Evolutionary conservation across 2,797 vertebrate species (phyloP), one percentile per base, ranked within the genome.

Genomic region (Pseudochirops corinnae): DNA sequence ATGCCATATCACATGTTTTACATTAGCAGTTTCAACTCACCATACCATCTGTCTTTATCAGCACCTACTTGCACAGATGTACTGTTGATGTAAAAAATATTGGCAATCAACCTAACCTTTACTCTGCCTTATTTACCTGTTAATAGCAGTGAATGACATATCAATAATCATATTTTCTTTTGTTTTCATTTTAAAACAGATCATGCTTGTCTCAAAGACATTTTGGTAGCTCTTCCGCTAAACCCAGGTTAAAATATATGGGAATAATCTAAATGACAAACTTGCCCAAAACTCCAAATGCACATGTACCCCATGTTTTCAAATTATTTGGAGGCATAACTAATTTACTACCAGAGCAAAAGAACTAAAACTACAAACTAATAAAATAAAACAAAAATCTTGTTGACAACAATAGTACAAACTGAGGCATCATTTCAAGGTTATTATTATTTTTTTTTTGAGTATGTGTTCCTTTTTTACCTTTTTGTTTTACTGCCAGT

Each of bases 41-140:
- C 31, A 56, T n/a, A 91, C 97, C 94, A 97, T 98, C 96, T 98
- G 92, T 97, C 95, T 98, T 97, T 97, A 97, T 96, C 14, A 26
- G 95, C 90, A 98, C 90, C 90, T 95, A 97, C 95, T 52, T 97
- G 96, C 55, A 95, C 62, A 97, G 97, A 98, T 96, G 87, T 93
- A 92, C 6, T 93, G 18, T 93, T 74, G 24, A 92, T 91, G 33
- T 94, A 16, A 53, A 98, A 97, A 96, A n/a, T 97, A 52, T 93
- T 97, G 96, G 93, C 82, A 90, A 67, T 57, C 13, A 97, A n/a
- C 24, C 97, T 97, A 97, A 93, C 52, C 55, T 55, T 92, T 96
- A 26, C 0, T 92, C 18, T 95, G 93, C 92, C 33, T 58, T 56
- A 92, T 94, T 74, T 94, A 93, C 31, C 9, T 91, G 4, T 93